Conservation (phyloP, 2,113 vertebrate species). For the Corythaeola cristata region DNA sequence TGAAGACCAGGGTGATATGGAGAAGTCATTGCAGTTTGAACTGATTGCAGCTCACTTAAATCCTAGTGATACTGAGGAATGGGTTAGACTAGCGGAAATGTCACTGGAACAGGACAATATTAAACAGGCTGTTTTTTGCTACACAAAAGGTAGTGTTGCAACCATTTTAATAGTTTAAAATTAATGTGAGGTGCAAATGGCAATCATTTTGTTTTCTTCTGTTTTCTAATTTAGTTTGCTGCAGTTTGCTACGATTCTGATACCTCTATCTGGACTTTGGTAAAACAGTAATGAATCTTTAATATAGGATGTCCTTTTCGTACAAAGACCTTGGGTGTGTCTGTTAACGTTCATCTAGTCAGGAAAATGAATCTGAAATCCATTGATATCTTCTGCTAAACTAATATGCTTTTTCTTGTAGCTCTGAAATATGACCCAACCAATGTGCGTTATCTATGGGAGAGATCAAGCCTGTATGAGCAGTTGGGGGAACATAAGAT, state of each 20-base stretch:
- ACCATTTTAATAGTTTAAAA: not conserved
- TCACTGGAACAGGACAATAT: constrained; percentile 97
- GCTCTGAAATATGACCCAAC: constrained; percentile 93
- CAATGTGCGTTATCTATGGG: constrained; percentile 96
- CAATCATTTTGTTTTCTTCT: not conserved
- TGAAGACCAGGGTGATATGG: constrained; percentile 93
- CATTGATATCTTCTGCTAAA: not conserved
- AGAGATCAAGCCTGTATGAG: constrained; percentile 92
- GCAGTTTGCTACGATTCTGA: not conserved
- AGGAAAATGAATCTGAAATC: not conserved
- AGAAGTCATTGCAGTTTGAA: constrained; percentile 95
- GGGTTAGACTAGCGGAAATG: constrained; percentile 95
- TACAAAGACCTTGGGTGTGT: not conserved
- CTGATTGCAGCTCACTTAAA: constrained; percentile 97
- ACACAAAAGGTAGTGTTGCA: constrained; percentile 86
- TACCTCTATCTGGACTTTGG: not conserved
- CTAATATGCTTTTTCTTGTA: not conserved
- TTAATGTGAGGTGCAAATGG: not conserved
- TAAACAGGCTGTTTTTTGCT: constrained; percentile 95
- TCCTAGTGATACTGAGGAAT: constrained; percentile 94
- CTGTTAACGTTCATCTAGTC: rapidly evolving
- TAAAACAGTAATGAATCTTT: not conserved
- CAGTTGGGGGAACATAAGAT: constrained; percentile 93
- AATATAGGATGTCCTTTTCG: not conserved
- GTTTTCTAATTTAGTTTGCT: not conserved